Base-by-base conservation (phyloP, 1,140 invertebrate genomes). In the Drosophila suzukii region DNA sequence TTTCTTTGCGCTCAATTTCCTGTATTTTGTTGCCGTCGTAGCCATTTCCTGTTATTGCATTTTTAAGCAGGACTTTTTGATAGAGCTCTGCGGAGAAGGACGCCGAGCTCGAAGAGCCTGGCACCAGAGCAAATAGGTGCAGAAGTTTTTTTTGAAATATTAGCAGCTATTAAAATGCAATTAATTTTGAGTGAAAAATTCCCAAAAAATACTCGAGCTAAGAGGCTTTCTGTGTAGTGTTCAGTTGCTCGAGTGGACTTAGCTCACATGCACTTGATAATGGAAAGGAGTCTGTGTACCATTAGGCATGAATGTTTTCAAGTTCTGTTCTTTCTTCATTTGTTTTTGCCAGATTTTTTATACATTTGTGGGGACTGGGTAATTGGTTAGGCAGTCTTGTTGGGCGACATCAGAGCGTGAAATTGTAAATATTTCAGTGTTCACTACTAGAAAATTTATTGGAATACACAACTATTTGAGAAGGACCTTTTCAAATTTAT, bases 31-130 rank as follows among this genome's bases (percentile, higher is more conserved):
- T 58, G 72, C 61, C 73, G 73, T 75, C 72, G 54, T 75, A 55
- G 73, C 74, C 74, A 77, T 77, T 77, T 77, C 74, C 74, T 77
- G 74, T 77, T 77, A 77, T 77, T 77, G 73, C 74, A 77, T 77
- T 77, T 76, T 76, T 55, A 77, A 77, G 62, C 73, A 76, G 74
- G 50, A 75, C 54, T 66, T 32, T 56, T 76, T 68, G 49, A 75
- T 57, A 17, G 44, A 73, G 38, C 38, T 27, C 24, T 8, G 20
- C n/a, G 13, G 43, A 36, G 44, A 5, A 44, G 27, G 6, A 10
- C 36, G n/a, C 12, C 43, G 20, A 34, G 50, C 8, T 27, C 8
- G 10, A 49, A 30, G 36, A 47, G 36, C 15, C 51, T 41, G 43
- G 11, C 36, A 11, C 34, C 43, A 24, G 67, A 39, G 51, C 67